Evolutionary conservation across 2,888 invertebrate genomes (phyloP).

Genomic region (Acrocera orbiculus): DNA sequence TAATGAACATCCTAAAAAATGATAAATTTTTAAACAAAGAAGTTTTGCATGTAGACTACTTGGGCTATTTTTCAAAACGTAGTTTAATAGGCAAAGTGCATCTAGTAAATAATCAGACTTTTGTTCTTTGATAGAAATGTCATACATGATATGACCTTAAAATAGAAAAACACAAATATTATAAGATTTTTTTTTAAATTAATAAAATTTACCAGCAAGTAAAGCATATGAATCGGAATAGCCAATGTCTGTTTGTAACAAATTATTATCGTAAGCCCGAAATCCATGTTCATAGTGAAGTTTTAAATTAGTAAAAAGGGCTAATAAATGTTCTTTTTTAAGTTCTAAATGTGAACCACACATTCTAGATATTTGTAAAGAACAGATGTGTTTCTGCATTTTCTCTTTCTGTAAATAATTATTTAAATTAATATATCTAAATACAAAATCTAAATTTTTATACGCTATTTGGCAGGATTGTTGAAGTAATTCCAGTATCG

Average conservation of each 20-base stretch:
- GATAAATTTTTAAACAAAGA: slow-evolving; percentile 64
- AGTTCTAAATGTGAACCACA: slow-evolving; percentile 47
- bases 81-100: slow-evolving; percentile 52
- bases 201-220: slow-evolving; percentile 38
- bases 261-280: slow-evolving; percentile 36
- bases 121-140: slow-evolving; percentile 35
- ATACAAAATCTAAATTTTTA: slow-evolving; percentile 19
- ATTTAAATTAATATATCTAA: background rate
- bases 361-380: slow-evolving; percentile 54
- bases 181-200: background rate
- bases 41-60: slow-evolving; percentile 82
- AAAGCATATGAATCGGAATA: slow-evolving; percentile 65
- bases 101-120: slow-evolving; percentile 40
- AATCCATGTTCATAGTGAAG: slow-evolving; percentile 47
- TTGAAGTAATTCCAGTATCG: slow-evolving; percentile 45
- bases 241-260: slow-evolving; percentile 51
- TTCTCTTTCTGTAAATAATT: slow-evolving; percentile 40
- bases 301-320: slow-evolving; percentile 42
- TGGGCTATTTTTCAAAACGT: slow-evolving; percentile 56
- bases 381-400: slow-evolving; percentile 68
- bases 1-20: slow-evolving; percentile 50
- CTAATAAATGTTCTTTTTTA: slow-evolving; percentile 35
- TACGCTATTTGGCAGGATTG: slow-evolving; percentile 44
- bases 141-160: slow-evolving; percentile 31
- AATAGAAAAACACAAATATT: slow-evolving; percentile 1